These are phyloP conservation scores for Stegostoma tigrinum DNA, from an alignment of 2,113 vertebrate genomes.

Conservation along the genomic window DNA sequence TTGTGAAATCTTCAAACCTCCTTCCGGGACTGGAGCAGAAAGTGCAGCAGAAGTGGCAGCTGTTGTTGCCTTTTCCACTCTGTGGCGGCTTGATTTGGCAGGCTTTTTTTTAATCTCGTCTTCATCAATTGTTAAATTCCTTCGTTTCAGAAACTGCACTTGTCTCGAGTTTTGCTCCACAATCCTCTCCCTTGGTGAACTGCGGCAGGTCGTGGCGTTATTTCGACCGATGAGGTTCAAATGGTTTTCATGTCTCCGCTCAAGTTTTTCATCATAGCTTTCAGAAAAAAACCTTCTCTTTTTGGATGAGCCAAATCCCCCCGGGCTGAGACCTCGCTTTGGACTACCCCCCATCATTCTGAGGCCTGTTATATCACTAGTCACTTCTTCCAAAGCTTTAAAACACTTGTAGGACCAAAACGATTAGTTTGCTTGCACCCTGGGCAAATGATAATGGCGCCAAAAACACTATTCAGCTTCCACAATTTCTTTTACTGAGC, in stretches of 20 bases:
- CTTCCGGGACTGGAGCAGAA: not conserved
- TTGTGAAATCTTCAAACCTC: too few relatives aligned
- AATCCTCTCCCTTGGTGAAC: not conserved
- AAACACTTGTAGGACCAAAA: too few relatives aligned
- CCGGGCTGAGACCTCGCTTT: not conserved
- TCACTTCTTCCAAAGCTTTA: not conserved
- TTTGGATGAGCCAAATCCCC: not conserved
- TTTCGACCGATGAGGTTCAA: constrained; percentile 44
- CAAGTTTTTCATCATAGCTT: constrained; percentile 58
- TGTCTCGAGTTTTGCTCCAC: constrained; percentile 45
- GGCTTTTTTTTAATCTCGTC: constrained; percentile 19
- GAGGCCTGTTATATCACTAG: not conserved
- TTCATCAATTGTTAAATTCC: constrained; percentile 48
- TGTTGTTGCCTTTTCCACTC: not conserved
- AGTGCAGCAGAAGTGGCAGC: not conserved
- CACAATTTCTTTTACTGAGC: not conserved
- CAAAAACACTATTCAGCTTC: not conserved
- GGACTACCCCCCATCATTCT: not conserved
- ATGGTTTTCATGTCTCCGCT: constrained; percentile 52
- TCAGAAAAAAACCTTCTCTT: constrained; percentile 41
- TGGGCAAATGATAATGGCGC: too few relatives aligned
- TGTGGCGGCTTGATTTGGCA: not conserved
- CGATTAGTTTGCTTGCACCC: not conserved
- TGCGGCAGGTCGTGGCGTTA: constrained; percentile 48
- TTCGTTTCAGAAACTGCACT: constrained; percentile 54